Percentiles rank a stretch among this genome's conserved stretches.
Evolutionary conservation across 2,113 vertebrate genomes (phyloP).

Genomic region (Eurypyga helias): DNA sequence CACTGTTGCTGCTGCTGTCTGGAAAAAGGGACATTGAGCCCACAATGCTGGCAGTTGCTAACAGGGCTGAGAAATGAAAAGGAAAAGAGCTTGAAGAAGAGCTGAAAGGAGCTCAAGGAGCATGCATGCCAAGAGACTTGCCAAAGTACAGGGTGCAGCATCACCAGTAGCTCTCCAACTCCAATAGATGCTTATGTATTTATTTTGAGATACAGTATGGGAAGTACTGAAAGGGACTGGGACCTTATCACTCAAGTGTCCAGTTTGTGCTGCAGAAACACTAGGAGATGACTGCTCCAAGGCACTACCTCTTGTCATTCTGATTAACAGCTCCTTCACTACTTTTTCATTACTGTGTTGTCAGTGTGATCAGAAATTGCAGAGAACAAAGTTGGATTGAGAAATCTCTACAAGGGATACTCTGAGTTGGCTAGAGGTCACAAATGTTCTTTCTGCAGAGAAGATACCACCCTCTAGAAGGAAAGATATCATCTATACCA

Average conservation of each 20-base stretch:
- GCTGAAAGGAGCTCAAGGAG: background rate
- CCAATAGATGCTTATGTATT: background rate
- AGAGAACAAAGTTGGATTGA: background rate
- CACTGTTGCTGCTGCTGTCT: rapidly evolving
- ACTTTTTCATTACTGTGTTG: background rate
- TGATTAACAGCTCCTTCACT: background rate
- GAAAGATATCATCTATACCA: background rate
- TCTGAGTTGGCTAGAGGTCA: background rate
- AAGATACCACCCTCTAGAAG: background rate
- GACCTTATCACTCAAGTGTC: background rate
- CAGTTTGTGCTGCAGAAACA: background rate
- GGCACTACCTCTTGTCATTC: background rate
- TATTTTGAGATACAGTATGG: background rate
- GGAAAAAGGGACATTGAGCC: background rate
- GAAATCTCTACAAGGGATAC: background rate
- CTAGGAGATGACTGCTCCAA: background rate
- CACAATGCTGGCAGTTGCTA: background rate
- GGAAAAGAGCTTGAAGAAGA: background rate
- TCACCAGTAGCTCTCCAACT: background rate
- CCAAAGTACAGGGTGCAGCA: background rate
- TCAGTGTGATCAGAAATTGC: background rate
- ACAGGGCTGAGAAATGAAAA: background rate
- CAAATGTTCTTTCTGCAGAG: background rate
- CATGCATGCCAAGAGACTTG: background rate
- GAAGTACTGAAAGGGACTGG: background rate